Evolutionary conservation across 2,888 invertebrate genomes (phyloP).

Genomic region (Scaptodrosophila latifasciaeformis): DNA sequence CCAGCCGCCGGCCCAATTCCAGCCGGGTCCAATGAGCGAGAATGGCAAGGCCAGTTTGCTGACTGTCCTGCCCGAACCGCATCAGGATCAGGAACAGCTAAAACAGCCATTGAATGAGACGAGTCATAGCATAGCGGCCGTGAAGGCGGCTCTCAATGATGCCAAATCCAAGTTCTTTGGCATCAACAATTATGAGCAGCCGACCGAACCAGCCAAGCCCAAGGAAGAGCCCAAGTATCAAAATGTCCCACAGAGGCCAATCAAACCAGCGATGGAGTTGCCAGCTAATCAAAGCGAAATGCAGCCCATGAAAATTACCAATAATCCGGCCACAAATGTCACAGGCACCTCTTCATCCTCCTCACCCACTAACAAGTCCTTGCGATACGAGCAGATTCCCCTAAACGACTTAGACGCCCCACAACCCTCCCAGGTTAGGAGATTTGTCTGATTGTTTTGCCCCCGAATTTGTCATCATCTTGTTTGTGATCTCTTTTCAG

Average conservation of each 20-base stretch:
- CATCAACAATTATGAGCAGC: constrained; percentile 56
- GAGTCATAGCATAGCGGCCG: constrained; percentile 70
- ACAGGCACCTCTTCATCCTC: constrained; percentile 9
- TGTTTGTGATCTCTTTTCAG: constrained; percentile 52
- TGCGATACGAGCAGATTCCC: constrained; percentile 63
- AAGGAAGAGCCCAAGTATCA: constrained; percentile 62
- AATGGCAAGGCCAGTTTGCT: constrained; percentile 3
- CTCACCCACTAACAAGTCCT: constrained; percentile 19
- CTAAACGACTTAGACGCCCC: constrained; percentile 63
- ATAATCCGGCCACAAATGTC: neutral
- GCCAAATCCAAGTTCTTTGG: constrained; percentile 75
- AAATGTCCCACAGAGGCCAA: constrained; percentile 61
- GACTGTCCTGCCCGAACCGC: constrained; percentile 3
- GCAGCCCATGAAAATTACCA: constrained; percentile 38
- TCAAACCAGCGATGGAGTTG: neutral
- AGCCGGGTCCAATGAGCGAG: constrained; percentile 10
- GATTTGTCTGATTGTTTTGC: neutral
- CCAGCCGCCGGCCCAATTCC: constrained; percentile 31
- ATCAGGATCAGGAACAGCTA: constrained; percentile 21
- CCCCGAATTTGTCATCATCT: neutral
- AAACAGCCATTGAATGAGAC: constrained; percentile 49
- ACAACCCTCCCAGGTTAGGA: constrained; percentile 68
- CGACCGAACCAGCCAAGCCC: neutral
- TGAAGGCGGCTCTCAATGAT: constrained; percentile 73
- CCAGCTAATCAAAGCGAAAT: constrained; percentile 45